phyloP scores from a whole-genome alignment of 2,888 invertebrate species.

The Slavum lentiscoides region DNA sequence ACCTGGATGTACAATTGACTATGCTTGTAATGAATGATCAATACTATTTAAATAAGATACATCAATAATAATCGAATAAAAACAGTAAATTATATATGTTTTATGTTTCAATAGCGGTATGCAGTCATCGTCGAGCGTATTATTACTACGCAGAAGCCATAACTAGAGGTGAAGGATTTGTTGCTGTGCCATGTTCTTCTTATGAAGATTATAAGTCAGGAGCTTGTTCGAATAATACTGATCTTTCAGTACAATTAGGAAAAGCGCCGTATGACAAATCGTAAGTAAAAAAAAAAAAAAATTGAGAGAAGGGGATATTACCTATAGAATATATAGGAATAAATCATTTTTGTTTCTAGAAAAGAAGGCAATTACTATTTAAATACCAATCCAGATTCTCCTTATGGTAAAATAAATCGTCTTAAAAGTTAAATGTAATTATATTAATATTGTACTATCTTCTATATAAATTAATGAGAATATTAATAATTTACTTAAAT shows the following conservation, averaged over 20 bases:
- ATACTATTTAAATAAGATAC: not conserved
- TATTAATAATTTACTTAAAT: too few relatives aligned
- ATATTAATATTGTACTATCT: not conserved
- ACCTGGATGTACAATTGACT: constrained; percentile 66
- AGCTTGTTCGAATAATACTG: constrained; percentile 52
- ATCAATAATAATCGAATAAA: not conserved
- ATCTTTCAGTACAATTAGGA: constrained; percentile 48
- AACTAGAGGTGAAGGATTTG: constrained; percentile 56
- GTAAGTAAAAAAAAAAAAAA: constrained; percentile 19
- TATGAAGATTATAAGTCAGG: constrained; percentile 55
- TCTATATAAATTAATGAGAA: too few relatives aligned
- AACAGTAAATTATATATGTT: not conserved
- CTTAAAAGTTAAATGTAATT: not conserved
- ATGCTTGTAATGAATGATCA: constrained; percentile 60
- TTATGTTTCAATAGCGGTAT: constrained; percentile 55
- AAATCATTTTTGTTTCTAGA: constrained; percentile 54
- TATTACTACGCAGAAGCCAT: constrained; percentile 58
- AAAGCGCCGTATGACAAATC: constrained; percentile 49
- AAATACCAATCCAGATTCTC: constrained; percentile 57
- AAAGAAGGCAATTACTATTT: constrained; percentile 57
- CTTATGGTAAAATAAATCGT: constrained; percentile 55
- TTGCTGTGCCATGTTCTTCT: constrained; percentile 56
- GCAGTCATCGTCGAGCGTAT: constrained; percentile 58
- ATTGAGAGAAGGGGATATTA: not conserved
- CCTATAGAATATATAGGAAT: not conserved